phyloP scores from a whole-genome alignment of 2,888 invertebrate genomes.

The Phoenoteleia sp. region DNA sequence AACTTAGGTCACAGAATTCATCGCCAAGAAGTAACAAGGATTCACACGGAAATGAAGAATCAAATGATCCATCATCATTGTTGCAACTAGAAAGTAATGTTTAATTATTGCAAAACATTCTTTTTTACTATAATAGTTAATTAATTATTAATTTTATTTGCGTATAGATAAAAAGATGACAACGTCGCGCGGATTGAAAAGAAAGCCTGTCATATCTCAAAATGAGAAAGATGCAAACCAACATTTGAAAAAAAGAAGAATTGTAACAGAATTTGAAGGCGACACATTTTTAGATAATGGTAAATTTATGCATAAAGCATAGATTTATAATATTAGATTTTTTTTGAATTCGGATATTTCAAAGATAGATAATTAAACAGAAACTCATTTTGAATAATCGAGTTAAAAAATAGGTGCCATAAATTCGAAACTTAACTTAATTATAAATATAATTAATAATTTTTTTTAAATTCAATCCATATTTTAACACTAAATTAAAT shows the following conservation, averaged over 20 bases:
- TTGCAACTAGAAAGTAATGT: not conserved
- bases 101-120: not conserved
- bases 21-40: no score
- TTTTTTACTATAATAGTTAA: not conserved
- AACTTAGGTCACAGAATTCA: no score
- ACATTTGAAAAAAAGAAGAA: not conserved
- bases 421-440: no score
- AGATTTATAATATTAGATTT: no score
- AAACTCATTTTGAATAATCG: no score
- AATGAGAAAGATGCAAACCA: not conserved
- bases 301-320: no score
- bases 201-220: not conserved
- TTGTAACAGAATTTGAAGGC: no score
- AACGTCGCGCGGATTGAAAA: not conserved
- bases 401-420: no score
- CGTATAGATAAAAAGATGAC: not conserved
- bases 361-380: no score
- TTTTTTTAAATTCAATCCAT: no score
- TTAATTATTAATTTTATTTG: not conserved
- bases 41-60: not conserved
- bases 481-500: not conserved
- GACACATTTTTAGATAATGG: not conserved
- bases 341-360: no score
- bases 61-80: not conserved
- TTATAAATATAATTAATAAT: no score